Base-by-base conservation (phyloP, 2,797 vertebrate species). In the Heliangelus exortis region DNA sequence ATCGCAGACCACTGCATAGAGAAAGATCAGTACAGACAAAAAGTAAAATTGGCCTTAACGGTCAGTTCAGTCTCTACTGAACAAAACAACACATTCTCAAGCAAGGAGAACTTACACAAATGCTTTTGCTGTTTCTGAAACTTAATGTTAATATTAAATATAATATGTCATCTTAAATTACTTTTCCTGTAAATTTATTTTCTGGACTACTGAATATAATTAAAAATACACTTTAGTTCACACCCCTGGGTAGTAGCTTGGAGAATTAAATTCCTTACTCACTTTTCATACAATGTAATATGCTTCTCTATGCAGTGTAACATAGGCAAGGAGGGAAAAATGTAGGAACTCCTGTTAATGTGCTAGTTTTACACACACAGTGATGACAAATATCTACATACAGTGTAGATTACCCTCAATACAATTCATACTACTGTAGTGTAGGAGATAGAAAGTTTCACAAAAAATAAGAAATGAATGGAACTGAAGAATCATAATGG, bases 251-350 rank as follows among this genome's bases (percentile, higher is more conserved):
- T 7, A 12, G 3, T 36, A 39, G 7, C 39, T 26, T 10, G 9
- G 36, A 51, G 11, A 66, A 77, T 29, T 6, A 47, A 73, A 63
- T 61, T n/a, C 15, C 18, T 73, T 51, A 59, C 8, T 39, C 7
- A 25, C 4, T 33, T 75, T 59, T 69, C 45, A 25, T 45, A 14
- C 21, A n/a, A 28, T n/a, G 4, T n/a, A 68, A 33, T 58, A 48
- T 0, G 0, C 6, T 33, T 34, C n/a, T 25, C 2, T 34, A 7
- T 39, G 21, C 7, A 39, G 55, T 12, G 59, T 34, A 71, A 65
- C 5, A 33, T 13, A 55, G 26, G 29, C 10, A 34, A 86, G 10
- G 51, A 43, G 20, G 11, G 15, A 41, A 75, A 41, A 69, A 53
- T 31, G 7, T 18, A 33, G 57, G 28, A 74, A 12, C n/a, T 41